Evolutionary conservation across 2,113 vertebrate species (phyloP).

Genomic region (Malurus melanocephalus): DNA sequence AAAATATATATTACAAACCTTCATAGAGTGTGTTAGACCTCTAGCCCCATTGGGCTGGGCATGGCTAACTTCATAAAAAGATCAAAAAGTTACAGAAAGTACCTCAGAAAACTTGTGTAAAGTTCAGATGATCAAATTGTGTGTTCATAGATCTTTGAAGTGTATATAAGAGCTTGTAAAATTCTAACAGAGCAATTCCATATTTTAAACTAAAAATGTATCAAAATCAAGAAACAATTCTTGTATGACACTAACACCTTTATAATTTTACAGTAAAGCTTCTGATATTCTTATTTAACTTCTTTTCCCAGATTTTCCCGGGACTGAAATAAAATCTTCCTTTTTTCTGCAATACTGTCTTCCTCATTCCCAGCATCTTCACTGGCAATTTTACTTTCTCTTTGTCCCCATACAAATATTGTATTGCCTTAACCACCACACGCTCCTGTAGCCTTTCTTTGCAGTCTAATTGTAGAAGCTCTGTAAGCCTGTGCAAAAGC

Average conservation of each 20-base stretch:
- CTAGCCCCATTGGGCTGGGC: background rate
- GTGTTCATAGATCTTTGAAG: background rate
- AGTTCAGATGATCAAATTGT: background rate
- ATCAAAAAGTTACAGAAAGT: background rate
- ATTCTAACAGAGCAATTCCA: background rate
- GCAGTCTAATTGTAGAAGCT: background rate
- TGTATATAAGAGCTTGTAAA: background rate
- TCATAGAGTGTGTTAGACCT: background rate
- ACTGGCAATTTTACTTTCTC: background rate
- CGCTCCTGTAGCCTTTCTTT: background rate
- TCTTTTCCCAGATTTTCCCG: background rate
- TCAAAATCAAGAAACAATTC: background rate
- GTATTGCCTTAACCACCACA: background rate
- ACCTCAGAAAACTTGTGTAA: background rate
- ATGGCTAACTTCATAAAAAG: background rate
- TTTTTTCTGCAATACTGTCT: background rate
- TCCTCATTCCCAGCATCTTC: background rate
- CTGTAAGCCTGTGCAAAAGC: background rate
- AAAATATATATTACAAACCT: background rate
- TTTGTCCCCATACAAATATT: background rate
- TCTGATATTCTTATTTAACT: background rate
- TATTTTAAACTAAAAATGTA: background rate
- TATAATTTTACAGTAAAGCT: background rate
- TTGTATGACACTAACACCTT: background rate
- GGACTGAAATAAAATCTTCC: background rate